Evolutionary conservation across 2,888 invertebrate genomes (phyloP).

Genomic region (Parnassius glacialis): DNA sequence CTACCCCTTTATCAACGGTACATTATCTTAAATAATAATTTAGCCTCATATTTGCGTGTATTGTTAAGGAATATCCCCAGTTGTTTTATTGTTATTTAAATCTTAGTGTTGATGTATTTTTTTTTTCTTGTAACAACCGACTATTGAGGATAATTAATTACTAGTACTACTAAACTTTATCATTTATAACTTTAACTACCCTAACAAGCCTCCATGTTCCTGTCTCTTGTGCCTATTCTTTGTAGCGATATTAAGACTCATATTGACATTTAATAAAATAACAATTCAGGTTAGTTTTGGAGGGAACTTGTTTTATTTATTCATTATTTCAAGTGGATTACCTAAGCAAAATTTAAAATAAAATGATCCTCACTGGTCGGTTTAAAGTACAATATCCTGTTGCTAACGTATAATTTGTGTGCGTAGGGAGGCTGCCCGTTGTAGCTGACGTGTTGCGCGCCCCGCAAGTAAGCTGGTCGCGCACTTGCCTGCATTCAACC

Average conservation of each 20-base stretch:
- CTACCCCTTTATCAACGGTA: neutral
- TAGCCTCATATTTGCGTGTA: neutral
- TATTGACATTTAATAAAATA: too few relatives aligned
- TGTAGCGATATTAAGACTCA: too few relatives aligned
- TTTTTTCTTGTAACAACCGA: neutral
- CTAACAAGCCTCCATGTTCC: too few relatives aligned
- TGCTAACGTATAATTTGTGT: slow-evolving; percentile 47
- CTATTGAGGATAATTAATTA: neutral
- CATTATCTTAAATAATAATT: neutral
- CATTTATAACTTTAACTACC: too few relatives aligned
- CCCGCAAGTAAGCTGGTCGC: slow-evolving; percentile 42
- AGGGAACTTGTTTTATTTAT: too few relatives aligned
- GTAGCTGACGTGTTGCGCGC: slow-evolving; percentile 78
- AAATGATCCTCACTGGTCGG: slow-evolving; percentile 10
- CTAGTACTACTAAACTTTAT: too few relatives aligned
- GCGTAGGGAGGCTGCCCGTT: slow-evolving; percentile 71
- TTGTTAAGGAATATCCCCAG: neutral
- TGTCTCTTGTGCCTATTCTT: too few relatives aligned
- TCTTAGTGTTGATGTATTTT: slow-evolving; percentile 1
- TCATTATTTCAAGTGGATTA: too few relatives aligned
- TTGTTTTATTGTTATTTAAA: neutral
- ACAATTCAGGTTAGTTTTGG: too few relatives aligned
- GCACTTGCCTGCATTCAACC: slow-evolving; percentile 27
- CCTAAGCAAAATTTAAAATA: neutral
- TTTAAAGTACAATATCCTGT: slow-evolving; percentile 29